Percentiles rank a stretch among this genome's conserved stretches.
These are phyloP conservation scores for Megalonaias nervosa DNA, from an alignment of 1,140 invertebrate species.

Conservation along the genomic window DNA sequence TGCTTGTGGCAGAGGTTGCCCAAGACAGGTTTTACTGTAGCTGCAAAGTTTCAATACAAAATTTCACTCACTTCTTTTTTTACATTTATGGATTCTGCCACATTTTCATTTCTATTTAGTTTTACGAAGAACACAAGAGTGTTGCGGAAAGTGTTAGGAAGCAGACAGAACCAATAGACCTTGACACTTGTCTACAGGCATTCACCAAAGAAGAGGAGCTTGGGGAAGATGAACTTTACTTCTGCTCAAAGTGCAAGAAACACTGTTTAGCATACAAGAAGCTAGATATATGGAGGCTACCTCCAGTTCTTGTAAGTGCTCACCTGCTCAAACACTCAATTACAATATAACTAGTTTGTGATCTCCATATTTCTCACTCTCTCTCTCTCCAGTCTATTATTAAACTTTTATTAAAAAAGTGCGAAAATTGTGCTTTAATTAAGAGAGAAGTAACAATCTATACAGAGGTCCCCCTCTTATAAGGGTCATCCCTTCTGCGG, in stretches of 20 bases:
- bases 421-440: too few species aligned
- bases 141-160: slow-evolving; percentile 78
- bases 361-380: slow-evolving; percentile 28
- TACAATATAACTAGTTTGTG: background rate
- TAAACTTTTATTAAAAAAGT: too few species aligned
- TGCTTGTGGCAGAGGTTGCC: too few species aligned
- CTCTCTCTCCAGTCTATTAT: background rate
- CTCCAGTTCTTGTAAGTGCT: slow-evolving; percentile 84
- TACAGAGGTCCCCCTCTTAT: too few species aligned
- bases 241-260: slow-evolving; percentile 85
- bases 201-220: slow-evolving; percentile 90
- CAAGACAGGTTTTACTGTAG: too few species aligned
- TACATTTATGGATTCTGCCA: background rate
- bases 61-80: background rate
- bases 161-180: slow-evolving; percentile 84
- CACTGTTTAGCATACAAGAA: slow-evolving; percentile 89
- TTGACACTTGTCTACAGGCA: slow-evolving; percentile 84
- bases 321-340: background rate
- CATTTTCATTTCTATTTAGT: slow-evolving; percentile 68
- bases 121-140: slow-evolving; percentile 82
- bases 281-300: slow-evolving; percentile 90
- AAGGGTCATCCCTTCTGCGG: too few species aligned
- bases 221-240: slow-evolving; percentile 84
- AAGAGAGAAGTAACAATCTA: too few species aligned
- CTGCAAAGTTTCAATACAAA: too few species aligned